Evolutionary conservation across 2,797 vertebrate genomes (phyloP), one percentile per base, ranked within the genome.

Genomic region (Odontamblyopus lacepedii): DNA sequence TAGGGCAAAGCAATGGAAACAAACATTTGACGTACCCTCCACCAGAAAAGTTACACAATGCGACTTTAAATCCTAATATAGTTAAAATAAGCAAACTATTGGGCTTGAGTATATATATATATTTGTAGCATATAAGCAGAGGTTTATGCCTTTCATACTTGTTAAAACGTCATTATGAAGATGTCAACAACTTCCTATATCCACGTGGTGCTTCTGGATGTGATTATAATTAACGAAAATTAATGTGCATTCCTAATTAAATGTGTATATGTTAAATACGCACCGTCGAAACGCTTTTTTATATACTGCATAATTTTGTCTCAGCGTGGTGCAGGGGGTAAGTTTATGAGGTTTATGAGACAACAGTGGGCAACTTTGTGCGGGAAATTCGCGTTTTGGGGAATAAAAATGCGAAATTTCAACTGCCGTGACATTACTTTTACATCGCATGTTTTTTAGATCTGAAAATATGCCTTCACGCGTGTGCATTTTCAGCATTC

Each of bases 191-290:
- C 48, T 67, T 53, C 32, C 53, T 67, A 12, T 53, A 18, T 12
- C 12, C 65, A 53, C 65, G 29, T 50, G 48, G 27, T 3, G 65
- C 50, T 53, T n/a, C 48, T 50, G n/a, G 6, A 4, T 67, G 16
- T 32, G 48, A 53, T 53, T 51, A 53, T 67, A 53, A 53, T 53
- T 53, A 53, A 53, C 18, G 16, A 9, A 53, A 67, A 67, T 67
- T 29, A 67, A 53, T 67, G 65, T 53, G 50, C 65, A 30, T 53
- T 50, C 9, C 27, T 67, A 67, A 67, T 67, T 53, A 67, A 51
- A 30, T 30, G 63, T 50, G 65, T 67, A 67, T 67, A 32, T 6
- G 29, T 53, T 51, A 32, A 48, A 19, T 53, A 67, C 27, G 32
- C 65, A 53, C 16, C 50, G 12, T 53, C 16, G 32, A 67, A 67